phyloP scores from a whole-genome alignment of 2,797 vertebrate species.

The Scolopax bukidnonensis region DNA sequence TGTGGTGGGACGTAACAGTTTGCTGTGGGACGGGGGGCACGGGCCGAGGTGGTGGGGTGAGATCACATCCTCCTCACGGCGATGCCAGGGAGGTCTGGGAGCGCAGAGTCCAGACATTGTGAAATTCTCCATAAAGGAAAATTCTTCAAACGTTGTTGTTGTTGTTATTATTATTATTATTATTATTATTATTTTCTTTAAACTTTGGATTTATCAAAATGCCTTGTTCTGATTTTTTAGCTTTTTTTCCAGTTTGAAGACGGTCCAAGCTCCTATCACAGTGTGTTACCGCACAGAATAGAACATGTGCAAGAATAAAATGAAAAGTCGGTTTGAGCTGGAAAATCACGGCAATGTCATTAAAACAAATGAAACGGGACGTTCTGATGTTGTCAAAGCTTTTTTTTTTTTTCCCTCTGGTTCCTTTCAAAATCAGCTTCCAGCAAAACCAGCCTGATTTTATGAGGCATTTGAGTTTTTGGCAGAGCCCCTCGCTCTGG shows the following conservation, averaged over 20 bases:
- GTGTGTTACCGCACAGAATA: background rate
- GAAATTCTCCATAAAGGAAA: background rate
- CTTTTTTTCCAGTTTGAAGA: background rate
- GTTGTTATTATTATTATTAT: too few relatives aligned
- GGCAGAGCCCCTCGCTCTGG: background rate
- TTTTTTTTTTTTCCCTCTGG: background rate
- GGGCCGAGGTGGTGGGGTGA: background rate
- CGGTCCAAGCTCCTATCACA: background rate
- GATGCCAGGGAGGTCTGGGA: background rate
- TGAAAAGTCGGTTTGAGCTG: constrained; percentile 21
- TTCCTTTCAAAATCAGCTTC: constrained; percentile 55
- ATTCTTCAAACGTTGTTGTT: background rate
- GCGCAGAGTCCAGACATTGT: background rate
- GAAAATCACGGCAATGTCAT: constrained; percentile 15
- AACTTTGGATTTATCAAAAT: background rate
- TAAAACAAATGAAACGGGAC: constrained; percentile 34
- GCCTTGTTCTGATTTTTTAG: background rate
- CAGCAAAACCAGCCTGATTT: constrained; percentile 47
- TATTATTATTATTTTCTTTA: background rate
- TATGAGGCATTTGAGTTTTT: constrained; percentile 10
- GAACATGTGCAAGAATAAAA: constrained; percentile 3
- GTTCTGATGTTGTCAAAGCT: constrained; percentile 41
- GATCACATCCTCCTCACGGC: background rate
- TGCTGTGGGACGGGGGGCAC: background rate
- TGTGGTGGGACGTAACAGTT: background rate